A percentile compares a stretch with the other conserved stretches of the same genome.
phyloP scores from a whole-genome alignment of 2,797 vertebrate genomes.

The Lerista edwardsae region DNA sequence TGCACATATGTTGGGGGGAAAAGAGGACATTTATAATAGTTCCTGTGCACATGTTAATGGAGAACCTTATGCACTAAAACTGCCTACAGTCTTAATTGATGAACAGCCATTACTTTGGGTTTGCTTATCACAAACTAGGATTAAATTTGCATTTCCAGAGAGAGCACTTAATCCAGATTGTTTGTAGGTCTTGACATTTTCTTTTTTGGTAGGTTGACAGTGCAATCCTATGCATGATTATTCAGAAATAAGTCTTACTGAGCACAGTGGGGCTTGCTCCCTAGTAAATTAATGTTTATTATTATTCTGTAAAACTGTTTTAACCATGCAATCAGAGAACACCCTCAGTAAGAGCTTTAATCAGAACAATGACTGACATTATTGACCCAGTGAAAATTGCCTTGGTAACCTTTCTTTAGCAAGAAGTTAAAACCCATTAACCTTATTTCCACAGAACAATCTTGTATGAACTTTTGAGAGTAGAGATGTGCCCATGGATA shows the following conservation, averaged over 20 bases:
- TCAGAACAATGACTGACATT: constrained; percentile 19
- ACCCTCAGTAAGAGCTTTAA: constrained; percentile 28
- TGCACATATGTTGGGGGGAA: too few species aligned
- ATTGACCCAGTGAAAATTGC: constrained; percentile 25
- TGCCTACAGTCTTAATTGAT: constrained; percentile 39
- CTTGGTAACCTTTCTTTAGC: constrained; percentile 52
- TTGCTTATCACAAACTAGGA: constrained; percentile 47
- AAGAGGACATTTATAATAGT: too few species aligned
- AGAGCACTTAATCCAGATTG: constrained; percentile 28
- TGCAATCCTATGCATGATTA: too few species aligned
- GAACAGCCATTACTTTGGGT: constrained; percentile 22
- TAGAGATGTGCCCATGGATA: too few species aligned
- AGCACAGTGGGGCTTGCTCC: too few species aligned
- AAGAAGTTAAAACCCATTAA: constrained; percentile 58
- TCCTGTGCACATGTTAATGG: too few species aligned
- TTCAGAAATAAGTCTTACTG: too few species aligned
- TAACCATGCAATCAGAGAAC: constrained; percentile 59
- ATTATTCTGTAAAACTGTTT: constrained; percentile 42
- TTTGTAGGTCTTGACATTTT: neutral
- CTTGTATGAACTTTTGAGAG: constrained; percentile 51
- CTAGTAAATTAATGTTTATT: too few species aligned
- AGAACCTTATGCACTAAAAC: constrained; percentile 31
- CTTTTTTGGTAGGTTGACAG: too few species aligned
- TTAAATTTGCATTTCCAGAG: constrained; percentile 42
- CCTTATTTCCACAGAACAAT: constrained; percentile 42